Evolutionary conservation across 2,888 invertebrate species (phyloP).

Genomic region (Dasysyrphus tricinctus): DNA sequence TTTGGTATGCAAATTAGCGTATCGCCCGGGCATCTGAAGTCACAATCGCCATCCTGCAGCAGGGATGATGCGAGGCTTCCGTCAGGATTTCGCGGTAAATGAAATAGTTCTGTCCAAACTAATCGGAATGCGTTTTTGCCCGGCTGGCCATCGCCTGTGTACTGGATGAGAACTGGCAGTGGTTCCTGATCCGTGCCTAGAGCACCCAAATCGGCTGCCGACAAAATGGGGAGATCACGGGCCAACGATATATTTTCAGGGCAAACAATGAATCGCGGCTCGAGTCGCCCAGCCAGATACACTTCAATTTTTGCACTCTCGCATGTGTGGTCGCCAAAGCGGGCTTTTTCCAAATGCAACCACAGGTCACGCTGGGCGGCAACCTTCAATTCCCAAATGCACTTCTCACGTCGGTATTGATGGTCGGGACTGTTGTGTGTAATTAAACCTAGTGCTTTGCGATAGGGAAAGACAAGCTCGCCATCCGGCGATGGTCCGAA

Average conservation of each 20-base stretch:
- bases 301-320: conserved; percentile 94
- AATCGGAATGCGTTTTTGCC: conserved; percentile 94
- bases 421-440: conserved; percentile 81
- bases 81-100: conserved; percentile 92
- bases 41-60: conserved; percentile 89
- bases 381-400: conserved; percentile 92
- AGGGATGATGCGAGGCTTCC: conserved; percentile 91
- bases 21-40: conserved; percentile 94
- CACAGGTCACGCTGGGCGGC: conserved; percentile 93
- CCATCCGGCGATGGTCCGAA: conserved; percentile 92
- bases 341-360: conserved; percentile 93
- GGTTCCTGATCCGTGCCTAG: conserved; percentile 86
- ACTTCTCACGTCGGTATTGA: conserved; percentile 85
- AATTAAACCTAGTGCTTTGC: conserved; percentile 88
- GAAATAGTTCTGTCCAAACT: conserved; percentile 95
- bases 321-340: conserved; percentile 92
- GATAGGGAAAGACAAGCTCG: conserved; percentile 93
- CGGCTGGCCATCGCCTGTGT: conserved; percentile 90
- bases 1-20: conserved; percentile 92
- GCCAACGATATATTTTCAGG: conserved; percentile 93
- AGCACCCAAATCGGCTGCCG: conserved; percentile 90
- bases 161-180: conserved; percentile 88
- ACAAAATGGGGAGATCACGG: conserved; percentile 91
- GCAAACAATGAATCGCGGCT: conserved; percentile 92
- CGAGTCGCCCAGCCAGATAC: conserved; percentile 88